These are phyloP conservation scores for Scaptodrosophila latifasciaeformis DNA, from an alignment of 2,888 invertebrate genomes.

Conservation along the genomic window DNA sequence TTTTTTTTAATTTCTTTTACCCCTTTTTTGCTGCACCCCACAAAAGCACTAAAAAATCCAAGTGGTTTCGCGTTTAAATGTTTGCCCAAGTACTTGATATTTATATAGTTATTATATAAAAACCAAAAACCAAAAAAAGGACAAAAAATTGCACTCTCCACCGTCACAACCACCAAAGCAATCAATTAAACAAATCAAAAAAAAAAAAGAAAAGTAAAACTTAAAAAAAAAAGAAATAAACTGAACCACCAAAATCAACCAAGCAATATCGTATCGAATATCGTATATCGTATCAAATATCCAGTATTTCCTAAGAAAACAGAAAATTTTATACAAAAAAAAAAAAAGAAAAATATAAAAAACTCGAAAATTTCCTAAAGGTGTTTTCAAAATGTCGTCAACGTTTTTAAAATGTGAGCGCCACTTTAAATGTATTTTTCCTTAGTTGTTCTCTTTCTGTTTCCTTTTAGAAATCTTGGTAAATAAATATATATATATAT, in stretches of 20 bases:
- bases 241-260: conserved; percentile 5
- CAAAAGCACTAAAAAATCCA: not conserved
- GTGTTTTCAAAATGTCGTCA: conserved; percentile 50
- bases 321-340: conserved; percentile 13
- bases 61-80: not conserved
- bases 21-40: not conserved
- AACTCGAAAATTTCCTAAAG: not conserved
- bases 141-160: not conserved
- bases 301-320: conserved; percentile 12
- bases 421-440: conserved; percentile 13
- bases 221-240: too few species aligned
- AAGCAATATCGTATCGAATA: not conserved
- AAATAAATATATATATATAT: conserved; percentile 13
- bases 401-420: conserved; percentile 53
- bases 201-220: not conserved
- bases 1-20: not conserved
- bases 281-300: not conserved
- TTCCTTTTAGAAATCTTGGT: conserved; percentile 5
- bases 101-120: not conserved
- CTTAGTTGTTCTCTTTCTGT: conserved; percentile 17
- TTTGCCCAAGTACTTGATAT: not conserved
- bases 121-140: not conserved
- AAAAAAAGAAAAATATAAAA: not conserved
- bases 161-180: not conserved
- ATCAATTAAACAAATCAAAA: not conserved